phyloP scores from a whole-genome alignment of 2,888 invertebrate genomes.

The Bembecia ichneumoniformis region DNA sequence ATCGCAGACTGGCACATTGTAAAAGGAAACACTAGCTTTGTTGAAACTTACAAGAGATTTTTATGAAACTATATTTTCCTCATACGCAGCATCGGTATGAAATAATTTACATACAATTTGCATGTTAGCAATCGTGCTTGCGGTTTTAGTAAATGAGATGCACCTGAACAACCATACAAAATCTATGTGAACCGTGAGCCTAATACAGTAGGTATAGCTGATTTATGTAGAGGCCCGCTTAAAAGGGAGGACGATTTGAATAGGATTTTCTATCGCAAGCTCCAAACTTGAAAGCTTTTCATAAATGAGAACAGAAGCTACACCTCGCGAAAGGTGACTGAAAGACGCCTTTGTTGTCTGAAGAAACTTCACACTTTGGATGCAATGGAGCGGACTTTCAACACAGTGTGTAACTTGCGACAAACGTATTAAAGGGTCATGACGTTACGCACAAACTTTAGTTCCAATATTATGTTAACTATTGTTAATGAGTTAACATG shows the following conservation, averaged over 20 bases:
- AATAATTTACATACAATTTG: too few species aligned
- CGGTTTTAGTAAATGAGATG: too few species aligned
- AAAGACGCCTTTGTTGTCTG: slow-evolving; percentile 41
- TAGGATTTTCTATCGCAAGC: slow-evolving; percentile 41
- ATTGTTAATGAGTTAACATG: not conserved
- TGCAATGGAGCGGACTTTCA: slow-evolving; percentile 24
- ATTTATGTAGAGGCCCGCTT: slow-evolving; percentile 54
- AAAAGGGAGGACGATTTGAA: slow-evolving; percentile 57
- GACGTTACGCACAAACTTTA: not conserved
- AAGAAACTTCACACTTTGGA: slow-evolving; percentile 31
- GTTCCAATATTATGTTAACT: not conserved
- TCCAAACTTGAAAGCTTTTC: slow-evolving; percentile 61
- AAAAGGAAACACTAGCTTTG: too few species aligned
- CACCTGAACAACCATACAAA: too few species aligned
- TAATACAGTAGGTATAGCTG: slow-evolving; percentile 49
- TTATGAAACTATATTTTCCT: too few species aligned
- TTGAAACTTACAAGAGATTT: too few species aligned
- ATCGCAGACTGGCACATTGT: not conserved
- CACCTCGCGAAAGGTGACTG: slow-evolving; percentile 47
- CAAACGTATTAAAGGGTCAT: not conserved
- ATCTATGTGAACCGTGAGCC: slow-evolving; percentile 14
- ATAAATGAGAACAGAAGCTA: slow-evolving; percentile 51
- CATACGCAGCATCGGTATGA: too few species aligned
- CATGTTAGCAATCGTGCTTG: too few species aligned
- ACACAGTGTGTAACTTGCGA: slow-evolving; percentile 3